Evolutionary conservation across 2,113 vertebrate genomes (phyloP).

Genomic region (Sardina pilchardus): DNA sequence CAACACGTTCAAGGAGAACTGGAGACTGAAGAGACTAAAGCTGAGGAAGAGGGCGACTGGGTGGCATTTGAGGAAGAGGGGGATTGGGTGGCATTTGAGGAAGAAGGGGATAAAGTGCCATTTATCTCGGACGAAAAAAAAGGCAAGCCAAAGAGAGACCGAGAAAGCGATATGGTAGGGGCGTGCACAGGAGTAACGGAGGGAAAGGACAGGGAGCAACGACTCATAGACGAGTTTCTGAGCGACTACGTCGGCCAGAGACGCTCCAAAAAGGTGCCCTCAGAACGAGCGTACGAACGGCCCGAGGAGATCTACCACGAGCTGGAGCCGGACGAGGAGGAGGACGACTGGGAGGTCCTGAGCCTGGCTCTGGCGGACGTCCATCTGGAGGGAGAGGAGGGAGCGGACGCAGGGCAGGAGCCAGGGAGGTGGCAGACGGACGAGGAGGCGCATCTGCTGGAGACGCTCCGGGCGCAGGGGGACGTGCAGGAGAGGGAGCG

Average conservation of each 20-base stretch:
- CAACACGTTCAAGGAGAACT: background rate
- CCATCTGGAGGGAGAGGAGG: slow-evolving; percentile 46
- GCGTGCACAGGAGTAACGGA: background rate
- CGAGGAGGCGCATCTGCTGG: background rate
- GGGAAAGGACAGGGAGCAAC: background rate
- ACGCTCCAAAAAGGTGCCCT: background rate
- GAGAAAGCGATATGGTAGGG: background rate
- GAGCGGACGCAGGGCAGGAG: background rate
- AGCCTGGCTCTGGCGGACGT: slow-evolving; percentile 45
- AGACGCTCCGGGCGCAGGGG: background rate
- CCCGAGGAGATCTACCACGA: background rate
- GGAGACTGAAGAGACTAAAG: background rate
- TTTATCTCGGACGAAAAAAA: background rate
- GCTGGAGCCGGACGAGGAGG: slow-evolving; percentile 17
- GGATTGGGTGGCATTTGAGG: slow-evolving; percentile 10
- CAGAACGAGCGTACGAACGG: background rate
- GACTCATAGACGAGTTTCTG: background rate
- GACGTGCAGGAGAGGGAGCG: slow-evolving; percentile 19
- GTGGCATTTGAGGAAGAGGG: slow-evolving; percentile 27
- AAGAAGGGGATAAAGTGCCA: background rate
- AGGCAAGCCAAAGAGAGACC: background rate
- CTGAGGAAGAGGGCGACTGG: background rate
- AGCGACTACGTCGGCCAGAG: background rate
- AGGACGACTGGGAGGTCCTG: slow-evolving; percentile 40
- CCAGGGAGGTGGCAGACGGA: background rate